Evolutionary conservation across 2,888 invertebrate species (phyloP).

Genomic region (Colostygia pectinataria): DNA sequence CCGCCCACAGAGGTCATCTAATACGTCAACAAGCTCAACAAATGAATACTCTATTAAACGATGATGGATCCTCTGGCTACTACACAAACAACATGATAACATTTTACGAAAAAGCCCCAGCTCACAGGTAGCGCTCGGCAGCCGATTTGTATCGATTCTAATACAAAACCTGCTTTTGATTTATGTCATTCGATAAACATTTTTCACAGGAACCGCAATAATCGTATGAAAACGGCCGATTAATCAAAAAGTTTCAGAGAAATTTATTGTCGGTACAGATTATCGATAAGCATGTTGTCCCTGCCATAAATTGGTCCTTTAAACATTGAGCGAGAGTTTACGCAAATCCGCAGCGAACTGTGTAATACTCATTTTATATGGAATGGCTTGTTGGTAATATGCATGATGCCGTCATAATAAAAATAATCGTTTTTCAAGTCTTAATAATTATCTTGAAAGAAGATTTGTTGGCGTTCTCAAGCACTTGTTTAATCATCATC

Average conservation of each 20-base stretch:
- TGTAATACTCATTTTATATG: conserved; percentile 3
- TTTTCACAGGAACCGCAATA: conserved; percentile 49
- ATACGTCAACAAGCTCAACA: background rate
- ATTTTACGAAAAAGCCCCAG: background rate
- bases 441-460: too few species aligned
- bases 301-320: conserved; percentile 45
- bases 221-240: conserved; percentile 51
- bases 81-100: background rate
- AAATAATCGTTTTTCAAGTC: too few species aligned
- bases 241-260: conserved; percentile 60
- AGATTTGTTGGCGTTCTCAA: too few species aligned
- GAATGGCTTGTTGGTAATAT: too few species aligned
- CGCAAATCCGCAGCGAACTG: conserved; percentile 15
- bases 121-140: conserved; percentile 3
- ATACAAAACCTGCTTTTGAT: conserved; percentile 31
- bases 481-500: too few species aligned
- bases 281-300: conserved; percentile 56
- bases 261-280: conserved; percentile 60
- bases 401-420: too few species aligned
- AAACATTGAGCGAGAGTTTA: conserved; percentile 35
- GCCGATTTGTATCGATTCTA: conserved; percentile 17
- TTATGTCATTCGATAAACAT: conserved; percentile 38
- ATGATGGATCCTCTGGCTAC: background rate
- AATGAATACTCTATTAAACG: background rate
- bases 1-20: too few species aligned